Conservation (phyloP, 2,888 invertebrate species). For the Papilio demoleus region DNA sequence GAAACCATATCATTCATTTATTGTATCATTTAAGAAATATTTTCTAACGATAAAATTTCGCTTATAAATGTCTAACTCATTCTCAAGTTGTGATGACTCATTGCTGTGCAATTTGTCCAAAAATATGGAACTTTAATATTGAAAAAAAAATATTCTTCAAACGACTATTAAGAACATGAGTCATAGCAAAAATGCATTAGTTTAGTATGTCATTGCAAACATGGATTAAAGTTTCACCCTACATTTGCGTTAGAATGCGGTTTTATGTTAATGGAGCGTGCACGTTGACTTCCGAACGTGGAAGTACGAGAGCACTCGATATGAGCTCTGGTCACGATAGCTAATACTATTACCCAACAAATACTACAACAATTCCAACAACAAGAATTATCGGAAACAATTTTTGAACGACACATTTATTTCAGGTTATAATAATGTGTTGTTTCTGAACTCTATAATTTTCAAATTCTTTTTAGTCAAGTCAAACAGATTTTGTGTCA, state of each 20-base stretch:
- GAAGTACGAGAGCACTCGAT: slow-evolving; percentile 50
- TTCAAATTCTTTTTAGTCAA: no score
- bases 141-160: neutral
- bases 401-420: neutral
- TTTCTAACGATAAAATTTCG: no score
- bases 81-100: no score
- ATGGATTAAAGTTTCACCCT: slow-evolving; percentile 14
- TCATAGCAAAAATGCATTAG: slow-evolving; percentile 10
- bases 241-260: slow-evolving; percentile 32
- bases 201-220: slow-evolving; percentile 18
- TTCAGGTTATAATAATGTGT: no score
- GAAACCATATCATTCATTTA: no score
- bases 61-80: no score
- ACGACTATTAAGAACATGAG: neutral
- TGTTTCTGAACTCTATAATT: no score
- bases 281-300: slow-evolving; percentile 42
- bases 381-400: neutral
- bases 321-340: slow-evolving; percentile 55
- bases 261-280: slow-evolving; percentile 19
- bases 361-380: slow-evolving; percentile 39
- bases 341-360: slow-evolving; percentile 44
- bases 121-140: neutral
- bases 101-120: neutral
- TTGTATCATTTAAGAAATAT: no score
- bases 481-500: no score